Conservation (phyloP, 2,113 vertebrate species). For the Ascaphus truei region DNA sequence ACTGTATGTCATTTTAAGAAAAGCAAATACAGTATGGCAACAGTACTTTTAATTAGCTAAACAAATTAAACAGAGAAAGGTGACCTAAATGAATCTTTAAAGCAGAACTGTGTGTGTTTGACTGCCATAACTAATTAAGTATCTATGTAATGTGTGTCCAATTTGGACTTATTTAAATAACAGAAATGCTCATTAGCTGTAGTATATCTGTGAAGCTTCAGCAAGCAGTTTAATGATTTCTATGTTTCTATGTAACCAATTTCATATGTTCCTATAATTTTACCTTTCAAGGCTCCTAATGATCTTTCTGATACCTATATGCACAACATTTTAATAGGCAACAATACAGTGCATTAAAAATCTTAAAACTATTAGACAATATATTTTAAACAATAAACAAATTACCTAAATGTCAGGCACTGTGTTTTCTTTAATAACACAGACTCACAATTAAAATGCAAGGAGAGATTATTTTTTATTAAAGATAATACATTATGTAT, state of each 20-base stretch:
- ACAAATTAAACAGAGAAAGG: constrained; percentile 74
- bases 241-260: constrained; percentile 82
- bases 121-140: constrained; percentile 77
- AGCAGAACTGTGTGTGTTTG: constrained; percentile 69
- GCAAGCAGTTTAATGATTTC: constrained; percentile 79
- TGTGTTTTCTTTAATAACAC: too few relatives aligned
- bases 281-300: constrained; percentile 77
- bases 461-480: too few relatives aligned
- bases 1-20: too few relatives aligned
- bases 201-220: constrained; percentile 79
- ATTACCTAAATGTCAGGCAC: too few relatives aligned
- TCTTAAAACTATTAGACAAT: too few relatives aligned
- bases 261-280: constrained; percentile 76
- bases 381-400: too few relatives aligned
- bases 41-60: constrained; percentile 67
- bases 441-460: too few relatives aligned
- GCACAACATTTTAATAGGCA: too few relatives aligned
- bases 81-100: constrained; percentile 74
- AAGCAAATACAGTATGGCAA: too few relatives aligned
- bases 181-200: constrained; percentile 77
- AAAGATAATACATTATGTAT: too few relatives aligned
- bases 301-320: constrained; percentile 65
- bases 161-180: constrained; percentile 79
- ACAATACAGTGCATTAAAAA: too few relatives aligned
- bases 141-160: constrained; percentile 74